These are phyloP conservation scores for Australoheros facetus DNA, from an alignment of 2,797 vertebrate genomes.

Conservation along the genomic window DNA sequence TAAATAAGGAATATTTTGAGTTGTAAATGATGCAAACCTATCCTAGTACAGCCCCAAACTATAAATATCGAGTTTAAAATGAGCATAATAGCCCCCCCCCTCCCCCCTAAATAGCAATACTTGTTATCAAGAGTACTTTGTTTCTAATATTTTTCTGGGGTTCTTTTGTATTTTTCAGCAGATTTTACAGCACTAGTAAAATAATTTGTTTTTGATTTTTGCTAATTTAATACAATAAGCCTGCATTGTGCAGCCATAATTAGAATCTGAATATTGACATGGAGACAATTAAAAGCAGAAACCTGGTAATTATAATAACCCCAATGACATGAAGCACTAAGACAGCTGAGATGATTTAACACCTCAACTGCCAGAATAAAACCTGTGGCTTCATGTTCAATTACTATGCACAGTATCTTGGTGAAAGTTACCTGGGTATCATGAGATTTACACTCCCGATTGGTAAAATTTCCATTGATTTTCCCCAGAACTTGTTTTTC, in stretches of 20 bases:
- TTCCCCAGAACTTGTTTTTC: slow-evolving; percentile 99
- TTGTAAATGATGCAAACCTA: not conserved
- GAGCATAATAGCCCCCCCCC: too few species aligned
- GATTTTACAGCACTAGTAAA: not conserved
- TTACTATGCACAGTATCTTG: not conserved
- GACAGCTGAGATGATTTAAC: not conserved
- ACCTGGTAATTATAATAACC: not conserved
- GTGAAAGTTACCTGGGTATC: slow-evolving; percentile 89
- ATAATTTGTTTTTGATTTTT: not conserved
- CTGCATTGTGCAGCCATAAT: not conserved
- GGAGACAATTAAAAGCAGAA: not conserved
- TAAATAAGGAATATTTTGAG: not conserved
- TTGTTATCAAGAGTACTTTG: not conserved
- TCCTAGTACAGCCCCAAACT: too few species aligned
- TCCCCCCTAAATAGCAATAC: too few species aligned
- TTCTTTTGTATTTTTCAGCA: not conserved
- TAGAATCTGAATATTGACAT: not conserved
- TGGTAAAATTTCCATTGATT: slow-evolving; percentile 99
- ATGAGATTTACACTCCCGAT: slow-evolving; percentile 92
- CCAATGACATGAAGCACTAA: not conserved
- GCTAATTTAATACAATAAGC: not conserved
- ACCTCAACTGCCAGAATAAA: not conserved
- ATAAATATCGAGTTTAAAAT: too few species aligned
- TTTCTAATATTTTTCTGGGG: not conserved
- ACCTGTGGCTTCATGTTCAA: not conserved